Evolutionary conservation across 2,888 invertebrate species (phyloP), one percentile per base, ranked within the genome.

Genomic region (Aplocera efformata): DNA sequence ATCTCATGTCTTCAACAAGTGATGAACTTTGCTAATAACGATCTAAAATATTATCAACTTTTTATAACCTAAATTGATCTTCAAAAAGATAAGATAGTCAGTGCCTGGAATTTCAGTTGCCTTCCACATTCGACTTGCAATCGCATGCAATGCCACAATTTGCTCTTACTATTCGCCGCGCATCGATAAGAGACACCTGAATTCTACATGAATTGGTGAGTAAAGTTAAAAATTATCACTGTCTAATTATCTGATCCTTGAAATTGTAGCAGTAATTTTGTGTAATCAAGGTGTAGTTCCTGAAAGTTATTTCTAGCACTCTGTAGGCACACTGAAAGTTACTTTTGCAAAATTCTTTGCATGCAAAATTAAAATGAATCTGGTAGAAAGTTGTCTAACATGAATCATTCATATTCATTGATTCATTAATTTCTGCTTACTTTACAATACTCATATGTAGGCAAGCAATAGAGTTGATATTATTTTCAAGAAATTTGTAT

Each of bases 51-150:
- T 50, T 61, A 58, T 64, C 60, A 67, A 63, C 71, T 78, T 75
- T 78, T 80, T 75, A 75, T 84, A 83, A 84, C 84, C 84, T 76
- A 35, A 48, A 63, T 56, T 63, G 67, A 55, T 73, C 67, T 72
- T 74, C 69, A 61, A 61, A 62, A 50, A 61, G 55, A 60, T 48
- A 48, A 65, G 63, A 62, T 70, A 72, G 67, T 69, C 71, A 67
- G 70, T 63, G 58, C 53, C 63, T 62, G 57, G 59, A 68, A 63
- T 67, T 60, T 66, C 48, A 60, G 59, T 58, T 58, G 51, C 53
- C 48, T 58, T 42, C 48, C 43, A 40, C 42, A 38, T 32, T 32
- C 30, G 32, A 27, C 44, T 32, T 36, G 40, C 37, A 32, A 28
- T 45, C 50, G 45, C 47, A 49, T 48, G 50, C 48, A 41, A 45